A percentile compares a stretch with the other conserved stretches of the same genome.
These are phyloP conservation scores for Dynastes grantii DNA, from an alignment of 2,888 invertebrate genomes.

Conservation along the genomic window DNA sequence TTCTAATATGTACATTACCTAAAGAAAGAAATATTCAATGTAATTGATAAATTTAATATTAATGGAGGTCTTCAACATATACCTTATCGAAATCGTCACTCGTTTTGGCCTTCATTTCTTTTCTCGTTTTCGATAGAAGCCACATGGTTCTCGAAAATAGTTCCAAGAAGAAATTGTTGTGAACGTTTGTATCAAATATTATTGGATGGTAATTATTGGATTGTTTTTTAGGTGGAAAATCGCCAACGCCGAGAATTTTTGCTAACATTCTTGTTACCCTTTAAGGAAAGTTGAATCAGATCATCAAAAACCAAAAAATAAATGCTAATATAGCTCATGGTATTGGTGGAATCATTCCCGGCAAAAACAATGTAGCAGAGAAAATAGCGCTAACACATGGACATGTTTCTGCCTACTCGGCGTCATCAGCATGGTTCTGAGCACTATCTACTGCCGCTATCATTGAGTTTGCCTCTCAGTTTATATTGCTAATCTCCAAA, in stretches of 20 bases:
- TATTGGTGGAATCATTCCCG: too few relatives aligned
- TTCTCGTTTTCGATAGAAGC: constrained; percentile 66
- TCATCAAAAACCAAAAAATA: too few relatives aligned
- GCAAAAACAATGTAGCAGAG: too few relatives aligned
- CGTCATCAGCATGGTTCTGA: too few relatives aligned
- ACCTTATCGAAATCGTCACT: constrained; percentile 67
- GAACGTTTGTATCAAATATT: constrained; percentile 63
- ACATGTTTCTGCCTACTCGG: too few relatives aligned
- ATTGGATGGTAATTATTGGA: constrained; percentile 65
- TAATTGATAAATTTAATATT: not conserved
- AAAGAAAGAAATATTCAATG: not conserved
- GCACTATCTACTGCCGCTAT: too few relatives aligned
- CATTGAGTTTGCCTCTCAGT: too few relatives aligned
- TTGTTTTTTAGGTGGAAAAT: constrained; percentile 60
- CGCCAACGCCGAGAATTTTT: constrained; percentile 64
- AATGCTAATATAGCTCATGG: too few relatives aligned
- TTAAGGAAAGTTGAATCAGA: constrained; percentile 41
- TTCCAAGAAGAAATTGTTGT: constrained; percentile 65
- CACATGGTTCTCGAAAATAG: constrained; percentile 67
- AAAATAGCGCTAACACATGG: too few relatives aligned
- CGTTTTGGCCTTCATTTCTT: constrained; percentile 68
- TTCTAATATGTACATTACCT: constrained; percentile 65
- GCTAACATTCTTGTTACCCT: constrained; percentile 65
- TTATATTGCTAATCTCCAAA: too few relatives aligned
- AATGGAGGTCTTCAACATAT: constrained; percentile 4